Base-by-base conservation (phyloP, 2,113 vertebrate species). In the Crocuta crocuta region DNA sequence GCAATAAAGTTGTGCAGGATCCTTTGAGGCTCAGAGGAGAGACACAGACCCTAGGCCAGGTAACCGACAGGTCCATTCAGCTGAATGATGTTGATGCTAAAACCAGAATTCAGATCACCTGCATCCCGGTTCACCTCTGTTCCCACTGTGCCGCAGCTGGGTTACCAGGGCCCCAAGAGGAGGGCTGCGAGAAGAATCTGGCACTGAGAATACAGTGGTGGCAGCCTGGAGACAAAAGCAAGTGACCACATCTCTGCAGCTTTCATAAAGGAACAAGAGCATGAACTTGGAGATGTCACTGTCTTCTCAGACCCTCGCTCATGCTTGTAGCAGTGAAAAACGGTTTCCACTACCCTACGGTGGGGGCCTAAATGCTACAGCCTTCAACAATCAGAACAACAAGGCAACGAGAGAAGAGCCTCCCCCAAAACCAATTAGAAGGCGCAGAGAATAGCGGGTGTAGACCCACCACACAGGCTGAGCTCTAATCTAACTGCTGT, bases 401-500 rank as follows among this genome's bases (percentile, higher is more conserved):
- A 13, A 73, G 43, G 50, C 93, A 4, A 7, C 50, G 35, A 73
- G 31, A 65, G 16, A 23, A 66, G 17, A 58, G 10, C 33, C 45
- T 71, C 43, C 12, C 31, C 39, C 26, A 15, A 24, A 55, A 79
- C 4, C 35, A 70, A 53, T 53, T 24, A 89, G 35, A 55, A 86
- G 78, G 82, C 50, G 81, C 93, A 98, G 73, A 97, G 92, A 95
- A 96, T 95, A 16, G 93, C 81, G 84, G 89, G 13, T 3, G 78
- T 92, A 97, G 98, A 95, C 95, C 93, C 95, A 88, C 94, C 68
- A 84, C 97, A 84, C 9, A 10, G 88, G 24, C 97, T 88, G 91
- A 96, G 83, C 96, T 97, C 97, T 98, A 98, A 98, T 98, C 97
- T 98, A 98, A 98, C 98, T 94, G 95, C 97, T 98, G 84, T 95